Evolutionary conservation across 2,888 invertebrate species (phyloP), one percentile per base, ranked within the genome.

Genomic region (Drosophila borborema): DNA sequence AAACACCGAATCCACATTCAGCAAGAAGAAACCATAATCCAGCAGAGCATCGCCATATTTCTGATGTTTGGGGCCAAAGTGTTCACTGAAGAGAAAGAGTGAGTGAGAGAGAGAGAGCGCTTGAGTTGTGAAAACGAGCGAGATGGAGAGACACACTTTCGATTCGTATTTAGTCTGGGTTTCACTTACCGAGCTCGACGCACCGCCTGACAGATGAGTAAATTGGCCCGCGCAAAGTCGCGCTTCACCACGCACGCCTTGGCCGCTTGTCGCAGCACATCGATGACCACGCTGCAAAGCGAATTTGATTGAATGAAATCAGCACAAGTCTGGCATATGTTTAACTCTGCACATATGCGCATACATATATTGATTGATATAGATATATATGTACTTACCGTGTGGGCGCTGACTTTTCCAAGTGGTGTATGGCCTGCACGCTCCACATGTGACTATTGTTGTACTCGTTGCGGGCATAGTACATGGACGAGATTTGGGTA

Each of bases 201-300:
- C 48, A 97, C 96, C 0, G 97, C 98, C 93, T 97, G 96, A 74
- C 96, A 95, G 80, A 98, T 97, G 59, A 98, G 94, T 78, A 97
- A 94, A 82, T 97, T 97, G 34, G 98, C 98, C 89, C 96, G 95
- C 43, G 94, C 94, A 93, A 98, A 98, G 86, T 96, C 96, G 46
- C 98, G 95, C 94, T 98, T 98, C 53, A 98, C 96, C 49, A 98
- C 97, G 94, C 98, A 98, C 20, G 97, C 96, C 92, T 97, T 98
- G 72, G 97, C 96, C 84, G 97, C 96, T 91, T 97, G 97, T 55
- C 98, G 95, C 45, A 98, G 93, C 62, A 97, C 97, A 92, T 98
- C 97, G 62, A 98, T 95, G 41, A 95, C 94, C 71, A 96, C 94
- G 92, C 96, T 96, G 61, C 3, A 18, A 38, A 38, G 18, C 51